Evolutionary conservation across 2,113 vertebrate species (phyloP), one percentile per base, ranked within the genome.

Genomic region (Chaetodon trifascialis): DNA sequence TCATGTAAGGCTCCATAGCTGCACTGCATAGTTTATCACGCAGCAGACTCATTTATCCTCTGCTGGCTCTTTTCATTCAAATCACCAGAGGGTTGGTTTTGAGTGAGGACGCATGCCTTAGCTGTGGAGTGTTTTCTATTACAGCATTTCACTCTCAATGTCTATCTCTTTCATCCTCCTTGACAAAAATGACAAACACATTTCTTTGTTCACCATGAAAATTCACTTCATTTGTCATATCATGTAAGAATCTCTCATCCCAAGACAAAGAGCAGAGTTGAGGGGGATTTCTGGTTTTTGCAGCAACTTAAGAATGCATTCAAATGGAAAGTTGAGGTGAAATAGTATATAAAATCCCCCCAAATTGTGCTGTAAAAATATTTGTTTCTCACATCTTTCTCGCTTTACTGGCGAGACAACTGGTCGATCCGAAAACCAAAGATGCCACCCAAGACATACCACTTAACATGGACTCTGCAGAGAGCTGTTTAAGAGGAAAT

Each of bases 111-210:
- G 60, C 69, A 78, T 68, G 79, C 62, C 68, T 89, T 47, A 30
- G 5, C 76, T 56, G 51, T 74, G 67, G 80, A 88, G 81, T 88
- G 88, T 85, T 92, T 92, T 85, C 74, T 82, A 92, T 93, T 88
- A 89, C 66, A 85, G 65, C 25, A 54, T 77, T 86, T 91, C 68
- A 80, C 80, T 88, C 68, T 89, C 65, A 14, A 83, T 87, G 78
- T 86, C 84, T 63, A 30, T 77, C 62, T 80, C 87, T 91, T 93
- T 93, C 76, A 89, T 92, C 81, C 67, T 68, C 80, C 76, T 65
- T 55, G 47, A 84, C 76, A 85, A 84, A 91, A 91, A 93, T 85
- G 91, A 89, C 91, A 94, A 90, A 93, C 87, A 86, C 85, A 89
- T 92, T 90, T 87, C 82, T 90, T 83, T 88, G 79, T 91, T 77